A percentile compares a stretch with the other conserved stretches of the same genome.
phyloP scores from a whole-genome alignment of 2,797 vertebrate genomes.

The Brachyalestes nurse region DNA sequence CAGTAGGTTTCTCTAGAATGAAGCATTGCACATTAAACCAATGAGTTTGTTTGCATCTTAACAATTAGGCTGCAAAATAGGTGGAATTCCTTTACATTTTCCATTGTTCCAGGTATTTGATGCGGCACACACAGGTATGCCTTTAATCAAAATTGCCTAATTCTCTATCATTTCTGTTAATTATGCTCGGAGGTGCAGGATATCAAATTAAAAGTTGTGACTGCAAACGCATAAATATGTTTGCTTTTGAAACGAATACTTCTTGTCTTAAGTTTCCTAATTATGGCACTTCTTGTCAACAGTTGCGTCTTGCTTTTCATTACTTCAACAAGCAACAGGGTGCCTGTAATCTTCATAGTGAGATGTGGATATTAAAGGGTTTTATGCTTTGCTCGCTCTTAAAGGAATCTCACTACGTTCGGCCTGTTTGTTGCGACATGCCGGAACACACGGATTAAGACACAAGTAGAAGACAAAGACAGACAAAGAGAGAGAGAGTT shows the following conservation, averaged over 20 bases:
- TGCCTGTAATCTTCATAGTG: neutral
- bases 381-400: conserved; percentile 7
- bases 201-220: conserved; percentile 3
- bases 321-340: conserved; percentile 19
- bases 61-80: neutral
- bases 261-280: neutral
- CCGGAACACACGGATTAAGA: neutral
- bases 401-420: neutral
- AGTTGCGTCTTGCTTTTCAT: conserved; percentile 6
- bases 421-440: neutral
- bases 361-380: conserved; percentile 14
- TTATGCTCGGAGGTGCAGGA: conserved; percentile 15
- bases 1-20: neutral
- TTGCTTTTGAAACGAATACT: conserved; percentile 2
- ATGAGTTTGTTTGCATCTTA: neutral
- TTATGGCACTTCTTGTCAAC: conserved; percentile 15
- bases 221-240: conserved; percentile 22
- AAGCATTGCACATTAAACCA: neutral
- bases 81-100: neutral
- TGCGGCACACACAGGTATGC: neutral
- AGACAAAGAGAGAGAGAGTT: neutral
- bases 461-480: neutral
- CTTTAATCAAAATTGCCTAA: conserved; percentile 5
- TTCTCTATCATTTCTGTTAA: conserved; percentile 20
- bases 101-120: neutral